Percentiles rank a stretch among this genome's conserved stretches.
phyloP scores from a whole-genome alignment of 2,888 invertebrate species.

The Cartodere bifasciata region DNA sequence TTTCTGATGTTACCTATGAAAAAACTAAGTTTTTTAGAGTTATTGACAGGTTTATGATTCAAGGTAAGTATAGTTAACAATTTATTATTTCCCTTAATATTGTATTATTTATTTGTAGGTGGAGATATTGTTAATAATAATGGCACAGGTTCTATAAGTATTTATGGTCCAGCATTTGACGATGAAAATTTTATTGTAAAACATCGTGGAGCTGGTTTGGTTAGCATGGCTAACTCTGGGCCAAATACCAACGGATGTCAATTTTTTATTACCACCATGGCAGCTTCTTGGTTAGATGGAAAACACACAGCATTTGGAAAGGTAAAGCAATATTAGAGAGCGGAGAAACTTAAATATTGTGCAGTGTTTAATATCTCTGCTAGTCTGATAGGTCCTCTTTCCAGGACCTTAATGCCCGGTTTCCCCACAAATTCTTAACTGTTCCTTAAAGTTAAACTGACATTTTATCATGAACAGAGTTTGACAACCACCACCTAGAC shows the following conservation, averaged over 20 bases:
- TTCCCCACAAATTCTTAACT: no score
- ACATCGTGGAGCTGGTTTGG: conserved; percentile 70
- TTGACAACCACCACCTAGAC: no score
- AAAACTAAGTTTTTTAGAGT: conserved; percentile 75
- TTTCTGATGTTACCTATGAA: conserved; percentile 64
- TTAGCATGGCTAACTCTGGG: conserved; percentile 85
- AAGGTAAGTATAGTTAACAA: conserved; percentile 49
- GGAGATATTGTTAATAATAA: conserved; percentile 74
- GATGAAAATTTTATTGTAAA: conserved; percentile 77
- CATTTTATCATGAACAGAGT: no score
- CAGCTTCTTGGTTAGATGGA: conserved; percentile 81
- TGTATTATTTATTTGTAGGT: conserved; percentile 37
- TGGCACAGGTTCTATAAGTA: conserved; percentile 74
- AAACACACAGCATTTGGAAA: conserved; percentile 85
- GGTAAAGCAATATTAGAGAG: no score
- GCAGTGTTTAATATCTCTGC: no score
- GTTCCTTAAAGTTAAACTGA: no score
- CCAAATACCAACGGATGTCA: conserved; percentile 90
- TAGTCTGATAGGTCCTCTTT: no score
- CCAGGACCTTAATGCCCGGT: no score
- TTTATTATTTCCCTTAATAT: conserved; percentile 2
- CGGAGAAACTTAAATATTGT: no score
- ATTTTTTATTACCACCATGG: conserved; percentile 83
- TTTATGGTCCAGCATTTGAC: conserved; percentile 72
- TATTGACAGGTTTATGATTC: conserved; percentile 82